These are phyloP conservation scores for Saturnia pavonia DNA, from an alignment of 2,888 invertebrate species.

Conservation along the genomic window DNA sequence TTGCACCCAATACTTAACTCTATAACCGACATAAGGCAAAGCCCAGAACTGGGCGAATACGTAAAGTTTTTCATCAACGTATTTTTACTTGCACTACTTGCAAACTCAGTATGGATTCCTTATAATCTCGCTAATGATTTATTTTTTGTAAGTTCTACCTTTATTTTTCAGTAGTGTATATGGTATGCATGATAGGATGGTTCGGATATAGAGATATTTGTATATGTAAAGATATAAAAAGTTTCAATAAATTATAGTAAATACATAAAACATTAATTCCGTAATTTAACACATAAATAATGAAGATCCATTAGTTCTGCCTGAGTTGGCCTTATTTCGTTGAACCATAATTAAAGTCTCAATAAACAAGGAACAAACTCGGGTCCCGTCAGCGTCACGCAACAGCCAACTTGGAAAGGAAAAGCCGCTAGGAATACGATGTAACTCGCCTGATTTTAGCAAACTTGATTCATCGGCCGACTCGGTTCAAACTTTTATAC, in stretches of 20 bases:
- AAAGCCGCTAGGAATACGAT: constrained; percentile 68
- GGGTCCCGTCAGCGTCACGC: constrained; percentile 69
- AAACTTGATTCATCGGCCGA: constrained; percentile 66
- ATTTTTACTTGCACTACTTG: not conserved
- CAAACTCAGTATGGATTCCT: too few species aligned
- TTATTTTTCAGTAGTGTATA: not conserved
- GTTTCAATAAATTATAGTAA: not conserved
- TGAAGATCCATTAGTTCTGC: constrained; percentile 30
- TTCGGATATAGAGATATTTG: not conserved
- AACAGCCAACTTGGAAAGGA: constrained; percentile 63
- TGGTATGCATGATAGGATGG: not conserved
- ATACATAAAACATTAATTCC: not conserved
- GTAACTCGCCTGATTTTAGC: constrained; percentile 69
- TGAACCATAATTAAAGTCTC: constrained; percentile 59
- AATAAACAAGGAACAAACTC: constrained; percentile 66
- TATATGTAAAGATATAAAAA: not conserved
- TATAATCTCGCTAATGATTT: not conserved
- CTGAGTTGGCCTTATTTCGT: constrained; percentile 37
- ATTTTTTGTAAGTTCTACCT: too few species aligned
- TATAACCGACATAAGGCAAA: too few species aligned
- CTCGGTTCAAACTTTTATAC: constrained; percentile 62
- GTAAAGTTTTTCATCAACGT: not conserved
- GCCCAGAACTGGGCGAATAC: not conserved
- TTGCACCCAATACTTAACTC: too few species aligned
- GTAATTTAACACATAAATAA: constrained; percentile 25